Evolutionary conservation across 2,888 invertebrate genomes (phyloP).

Genomic region (Girardia tigrina): DNA sequence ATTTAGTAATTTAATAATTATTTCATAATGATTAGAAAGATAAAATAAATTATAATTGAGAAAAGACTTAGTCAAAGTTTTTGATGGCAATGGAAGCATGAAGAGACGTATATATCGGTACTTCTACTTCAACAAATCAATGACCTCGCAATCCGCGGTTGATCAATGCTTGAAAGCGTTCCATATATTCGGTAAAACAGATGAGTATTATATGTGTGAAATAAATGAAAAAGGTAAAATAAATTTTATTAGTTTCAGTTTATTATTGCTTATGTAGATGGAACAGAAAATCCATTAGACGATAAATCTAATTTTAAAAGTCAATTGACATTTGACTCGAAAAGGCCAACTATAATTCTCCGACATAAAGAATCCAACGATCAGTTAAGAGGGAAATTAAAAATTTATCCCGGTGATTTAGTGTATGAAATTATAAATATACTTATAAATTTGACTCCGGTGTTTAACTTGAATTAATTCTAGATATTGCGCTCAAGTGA

Average conservation of each 20-base stretch:
- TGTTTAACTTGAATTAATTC: background rate
- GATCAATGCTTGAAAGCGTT: slow-evolving; percentile 30
- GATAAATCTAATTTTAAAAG: slow-evolving; percentile 32
- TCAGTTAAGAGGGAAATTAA: slow-evolving; percentile 70
- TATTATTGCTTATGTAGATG: slow-evolving; percentile 32
- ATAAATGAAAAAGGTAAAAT: slow-evolving; percentile 35
- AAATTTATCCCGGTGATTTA: slow-evolving; percentile 62
- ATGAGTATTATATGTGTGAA: slow-evolving; percentile 28
- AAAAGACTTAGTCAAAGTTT: slow-evolving; percentile 31
- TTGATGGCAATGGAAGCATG: slow-evolving; percentile 34
- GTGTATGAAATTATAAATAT: background rate
- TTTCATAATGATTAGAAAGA: too few species aligned
- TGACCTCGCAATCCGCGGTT: slow-evolving; percentile 26
- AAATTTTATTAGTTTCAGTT: too few species aligned
- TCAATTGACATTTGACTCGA: slow-evolving; percentile 61
- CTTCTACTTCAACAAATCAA: slow-evolving; percentile 31
- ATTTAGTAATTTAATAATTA: too few species aligned
- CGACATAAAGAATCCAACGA: slow-evolving; percentile 71
- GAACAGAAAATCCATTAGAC: slow-evolving; percentile 32
- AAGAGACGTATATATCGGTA: slow-evolving; percentile 30
- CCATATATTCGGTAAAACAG: slow-evolving; percentile 28
- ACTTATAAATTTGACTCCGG: background rate
- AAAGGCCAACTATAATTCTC: slow-evolving; percentile 82
- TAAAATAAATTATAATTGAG: background rate
- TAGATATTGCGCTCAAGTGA: slow-evolving; percentile 31